Evolutionary conservation across 2,113 vertebrate genomes (phyloP), one percentile per base, ranked within the genome.

Genomic region (Sardina pilchardus): DNA sequence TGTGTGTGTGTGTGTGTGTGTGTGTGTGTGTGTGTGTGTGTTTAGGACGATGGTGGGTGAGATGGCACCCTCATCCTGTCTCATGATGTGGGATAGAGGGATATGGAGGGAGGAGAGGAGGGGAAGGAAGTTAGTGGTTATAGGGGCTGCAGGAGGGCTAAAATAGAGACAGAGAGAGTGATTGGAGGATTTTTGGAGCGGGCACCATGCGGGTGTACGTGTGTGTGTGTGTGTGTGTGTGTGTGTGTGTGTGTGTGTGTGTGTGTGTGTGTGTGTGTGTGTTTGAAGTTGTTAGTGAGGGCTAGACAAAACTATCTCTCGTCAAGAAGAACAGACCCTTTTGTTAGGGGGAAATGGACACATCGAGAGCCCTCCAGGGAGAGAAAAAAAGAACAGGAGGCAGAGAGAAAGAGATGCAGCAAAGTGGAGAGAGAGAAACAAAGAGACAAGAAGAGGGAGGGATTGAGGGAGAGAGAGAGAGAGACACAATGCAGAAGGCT

Each of bases 241-340:
- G 59, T 71, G 63, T 71, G 63, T 71, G 63, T 71, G 26, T 81
- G 48, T 19, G 78, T 56, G 80, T 50, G 84, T 24, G 80, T 71
- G 67, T 82, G 48, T 19, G 78, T 56, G 80, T 78, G 84, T 34
- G 63, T 30, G 26, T 34, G 26, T 71, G 26, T 34, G 30, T 67
- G n/a, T 67, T 6, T 26, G 1, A 14, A 67, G 59, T 34, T 71
- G 85, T 88, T 87, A 85, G 92, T 93, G 91, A 87, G 82, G 93
- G 94, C 87, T 44, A 93, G 93, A 95, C 94, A 94, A 93, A 91
- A 91, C 92, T 94, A 93, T 95, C 92, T 92, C 48, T 82, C 93
- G 90, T 91, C 85, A 78, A 84, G 90, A 88, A 92, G 90, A 90
- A 89, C 85, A 53, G 63, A 83, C 63, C 75, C 81, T 92, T 93